A percentile compares a stretch with the other conserved stretches of the same genome.
Conservation (phyloP, 2,113 vertebrate genomes). For the Brachypteracias leptosomus region DNA sequence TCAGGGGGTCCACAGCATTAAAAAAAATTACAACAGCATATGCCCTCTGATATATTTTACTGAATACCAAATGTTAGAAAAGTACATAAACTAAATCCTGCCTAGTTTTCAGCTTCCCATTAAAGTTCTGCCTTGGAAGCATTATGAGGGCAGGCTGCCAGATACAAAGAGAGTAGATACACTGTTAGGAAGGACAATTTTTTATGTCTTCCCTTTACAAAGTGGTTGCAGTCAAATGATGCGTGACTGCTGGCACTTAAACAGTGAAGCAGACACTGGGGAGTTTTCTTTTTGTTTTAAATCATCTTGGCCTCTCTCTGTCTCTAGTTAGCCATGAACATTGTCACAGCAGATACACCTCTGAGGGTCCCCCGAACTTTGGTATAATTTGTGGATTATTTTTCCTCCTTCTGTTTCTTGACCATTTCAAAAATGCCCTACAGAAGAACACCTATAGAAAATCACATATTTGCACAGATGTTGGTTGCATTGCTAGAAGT, state of each 20-base stretch:
- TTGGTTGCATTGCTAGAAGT: neutral
- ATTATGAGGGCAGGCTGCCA: conserved; percentile 3
- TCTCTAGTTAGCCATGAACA: neutral
- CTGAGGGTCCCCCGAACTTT: neutral
- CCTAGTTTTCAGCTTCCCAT: neutral
- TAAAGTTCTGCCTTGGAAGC: conserved; percentile 49
- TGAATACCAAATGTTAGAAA: conserved; percentile 13
- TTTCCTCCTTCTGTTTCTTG: neutral
- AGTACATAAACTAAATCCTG: neutral
- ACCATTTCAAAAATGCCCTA: neutral
- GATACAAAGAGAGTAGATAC: neutral
- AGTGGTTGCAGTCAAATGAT: neutral
- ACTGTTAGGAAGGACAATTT: neutral
- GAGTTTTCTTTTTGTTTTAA: neutral
- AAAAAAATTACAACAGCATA: conserved; percentile 34
- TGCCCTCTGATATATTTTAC: neutral
- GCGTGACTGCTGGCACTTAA: neutral
- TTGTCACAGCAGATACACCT: neutral
- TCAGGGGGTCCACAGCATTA: neutral
- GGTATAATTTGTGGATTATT: neutral
- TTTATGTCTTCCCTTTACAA: neutral
- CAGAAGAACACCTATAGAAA: neutral
- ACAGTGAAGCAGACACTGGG: neutral
- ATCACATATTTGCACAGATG: neutral
- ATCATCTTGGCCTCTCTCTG: neutral